Evolutionary conservation across 1,140 invertebrate genomes (phyloP).

Genomic region (Hylyphantes graminicola): DNA sequence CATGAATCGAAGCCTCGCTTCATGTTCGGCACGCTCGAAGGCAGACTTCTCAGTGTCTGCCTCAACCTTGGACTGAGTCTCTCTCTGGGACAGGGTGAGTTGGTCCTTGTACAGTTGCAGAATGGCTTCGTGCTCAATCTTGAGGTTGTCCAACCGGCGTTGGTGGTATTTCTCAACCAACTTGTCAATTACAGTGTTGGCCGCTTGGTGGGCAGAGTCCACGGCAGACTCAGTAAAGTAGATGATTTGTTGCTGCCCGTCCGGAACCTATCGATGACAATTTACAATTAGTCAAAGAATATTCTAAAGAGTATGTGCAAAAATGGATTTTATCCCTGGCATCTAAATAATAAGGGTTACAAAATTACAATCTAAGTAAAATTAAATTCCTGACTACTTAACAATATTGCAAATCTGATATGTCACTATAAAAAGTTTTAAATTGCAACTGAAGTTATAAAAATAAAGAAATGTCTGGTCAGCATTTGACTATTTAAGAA

Average conservation of each 20-base stretch:
- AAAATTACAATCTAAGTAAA: too few relatives aligned
- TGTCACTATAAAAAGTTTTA: too few relatives aligned
- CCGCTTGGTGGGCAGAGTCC: constrained; percentile 53
- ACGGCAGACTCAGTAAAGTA: constrained; percentile 57
- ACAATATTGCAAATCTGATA: too few relatives aligned
- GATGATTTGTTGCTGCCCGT: constrained; percentile 57
- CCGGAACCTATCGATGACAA: constrained; percentile 22
- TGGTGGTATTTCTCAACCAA: constrained; percentile 58
- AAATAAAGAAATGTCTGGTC: too few relatives aligned
- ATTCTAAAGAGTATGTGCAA: too few relatives aligned
- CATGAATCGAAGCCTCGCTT: constrained; percentile 41
- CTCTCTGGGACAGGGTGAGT: constrained; percentile 29
- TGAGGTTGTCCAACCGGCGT: constrained; percentile 49
- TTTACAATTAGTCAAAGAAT: not conserved
- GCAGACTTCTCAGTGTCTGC: constrained; percentile 39
- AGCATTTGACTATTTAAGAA: too few relatives aligned
- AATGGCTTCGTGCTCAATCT: constrained; percentile 56
- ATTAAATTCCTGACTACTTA: too few relatives aligned
- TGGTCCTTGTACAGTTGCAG: constrained; percentile 54
- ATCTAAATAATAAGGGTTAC: too few relatives aligned
- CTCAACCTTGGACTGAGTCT: constrained; percentile 50
- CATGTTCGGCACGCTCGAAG: constrained; percentile 52
- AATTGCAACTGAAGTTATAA: too few relatives aligned
- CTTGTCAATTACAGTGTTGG: constrained; percentile 57
- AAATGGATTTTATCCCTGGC: too few relatives aligned